These are phyloP conservation scores for Nasua narica DNA, from an alignment of 2,797 vertebrate genomes.

Conservation along the genomic window DNA sequence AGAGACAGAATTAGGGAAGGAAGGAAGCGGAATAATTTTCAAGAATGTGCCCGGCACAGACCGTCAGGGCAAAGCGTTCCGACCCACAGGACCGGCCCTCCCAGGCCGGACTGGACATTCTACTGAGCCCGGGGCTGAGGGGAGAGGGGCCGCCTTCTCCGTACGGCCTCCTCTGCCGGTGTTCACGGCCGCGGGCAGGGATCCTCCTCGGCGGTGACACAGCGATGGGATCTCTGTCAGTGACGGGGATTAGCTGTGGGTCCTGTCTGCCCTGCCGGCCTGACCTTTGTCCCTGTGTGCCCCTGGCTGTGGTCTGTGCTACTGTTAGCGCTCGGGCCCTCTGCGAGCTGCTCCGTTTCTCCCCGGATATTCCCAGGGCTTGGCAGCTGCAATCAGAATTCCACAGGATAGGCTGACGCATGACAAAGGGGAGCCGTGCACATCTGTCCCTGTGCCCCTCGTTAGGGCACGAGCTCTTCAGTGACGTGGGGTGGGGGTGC, in stretches of 20 bases:
- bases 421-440: neutral
- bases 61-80: neutral
- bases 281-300: neutral
- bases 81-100: accelerated
- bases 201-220: neutral
- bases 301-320: neutral
- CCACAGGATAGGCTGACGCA: neutral
- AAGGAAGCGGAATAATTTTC: neutral
- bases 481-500: neutral
- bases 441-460: neutral
- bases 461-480: neutral
- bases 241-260: neutral
- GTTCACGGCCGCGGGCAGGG: accelerated
- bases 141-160: neutral
- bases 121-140: accelerated
- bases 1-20: neutral
- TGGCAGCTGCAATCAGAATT: neutral
- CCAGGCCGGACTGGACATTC: neutral
- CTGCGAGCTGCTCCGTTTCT: neutral
- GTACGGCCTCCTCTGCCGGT: accelerated
- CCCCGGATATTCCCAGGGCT: neutral
- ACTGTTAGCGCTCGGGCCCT: neutral
- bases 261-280: neutral
- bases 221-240: neutral
- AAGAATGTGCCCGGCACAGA: neutral